Conservation (phyloP, 2,888 invertebrate species). For the Furcula furcula region DNA sequence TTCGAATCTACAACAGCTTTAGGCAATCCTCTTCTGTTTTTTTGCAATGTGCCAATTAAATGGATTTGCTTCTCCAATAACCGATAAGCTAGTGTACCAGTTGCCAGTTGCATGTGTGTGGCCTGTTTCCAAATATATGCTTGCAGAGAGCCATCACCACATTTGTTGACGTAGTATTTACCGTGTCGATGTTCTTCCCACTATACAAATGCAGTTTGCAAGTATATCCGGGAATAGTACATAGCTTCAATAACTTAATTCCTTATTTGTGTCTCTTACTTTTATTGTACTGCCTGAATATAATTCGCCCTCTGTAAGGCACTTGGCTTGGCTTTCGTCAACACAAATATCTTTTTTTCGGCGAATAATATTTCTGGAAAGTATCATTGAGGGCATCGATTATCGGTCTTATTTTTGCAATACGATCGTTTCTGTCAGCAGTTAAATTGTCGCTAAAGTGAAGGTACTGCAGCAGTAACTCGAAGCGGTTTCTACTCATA, state of each 20-base stretch:
- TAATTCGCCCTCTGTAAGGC: conserved; percentile 29
- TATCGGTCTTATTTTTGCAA: conserved; percentile 30
- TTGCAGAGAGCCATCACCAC: conserved; percentile 33
- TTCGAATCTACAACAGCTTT: conserved; percentile 33
- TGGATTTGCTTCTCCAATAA: conserved; percentile 39
- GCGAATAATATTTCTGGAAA: conserved; percentile 30
- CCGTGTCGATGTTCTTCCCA: conserved; percentile 34
- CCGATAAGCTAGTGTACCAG: conserved; percentile 38
- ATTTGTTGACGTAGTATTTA: conserved; percentile 31
- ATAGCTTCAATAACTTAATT: conserved; percentile 39
- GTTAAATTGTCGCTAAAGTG: conserved; percentile 32
- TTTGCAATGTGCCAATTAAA: conserved; percentile 40
- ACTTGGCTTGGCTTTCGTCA: conserved; percentile 31
- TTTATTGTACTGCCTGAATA: conserved; percentile 36
- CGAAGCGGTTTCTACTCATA: conserved; percentile 35
- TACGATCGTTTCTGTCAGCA: conserved; percentile 26
- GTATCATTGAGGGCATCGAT: conserved; percentile 27
- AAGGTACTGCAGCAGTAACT: conserved; percentile 29
- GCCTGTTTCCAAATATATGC: conserved; percentile 32
- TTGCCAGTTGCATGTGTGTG: conserved; percentile 41
- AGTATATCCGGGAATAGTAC: conserved; percentile 36
- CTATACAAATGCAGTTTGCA: conserved; percentile 30
- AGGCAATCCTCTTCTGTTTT: conserved; percentile 39
- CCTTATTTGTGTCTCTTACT: conserved; percentile 29
- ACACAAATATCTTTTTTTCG: conserved; percentile 34